These are phyloP conservation scores for Mesembrinibis cayennensis DNA, from an alignment of 2,113 vertebrate species.

Conservation along the genomic window DNA sequence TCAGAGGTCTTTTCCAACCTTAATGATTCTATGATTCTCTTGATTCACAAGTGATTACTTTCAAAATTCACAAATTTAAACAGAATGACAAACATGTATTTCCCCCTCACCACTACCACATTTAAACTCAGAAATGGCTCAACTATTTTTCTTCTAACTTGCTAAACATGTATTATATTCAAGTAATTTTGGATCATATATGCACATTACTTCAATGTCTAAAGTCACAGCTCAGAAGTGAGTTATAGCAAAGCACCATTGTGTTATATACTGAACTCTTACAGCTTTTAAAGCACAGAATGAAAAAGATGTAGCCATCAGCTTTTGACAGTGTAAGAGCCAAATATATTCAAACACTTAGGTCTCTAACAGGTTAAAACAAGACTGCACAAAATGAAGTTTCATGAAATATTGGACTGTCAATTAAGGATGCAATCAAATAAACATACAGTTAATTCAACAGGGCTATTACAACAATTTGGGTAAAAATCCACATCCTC, in stretches of 20 bases:
- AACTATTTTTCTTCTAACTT: neutral
- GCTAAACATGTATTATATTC: neutral
- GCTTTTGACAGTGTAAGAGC: neutral
- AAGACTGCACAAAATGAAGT: neutral
- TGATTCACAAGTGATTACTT: neutral
- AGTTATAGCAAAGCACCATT: neutral
- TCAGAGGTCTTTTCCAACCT: too few species aligned
- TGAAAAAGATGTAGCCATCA: neutral
- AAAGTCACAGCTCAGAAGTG: neutral
- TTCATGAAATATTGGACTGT: neutral
- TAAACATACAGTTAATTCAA: neutral
- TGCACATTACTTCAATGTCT: neutral
- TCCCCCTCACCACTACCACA: neutral
- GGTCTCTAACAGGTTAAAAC: neutral
- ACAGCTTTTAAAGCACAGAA: neutral
- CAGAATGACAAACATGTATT: neutral
- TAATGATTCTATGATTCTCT: too few species aligned
- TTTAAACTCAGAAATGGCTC: neutral
- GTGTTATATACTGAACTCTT: neutral
- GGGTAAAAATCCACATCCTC: neutral
- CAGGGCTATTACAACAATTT: neutral
- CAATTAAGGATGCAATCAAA: neutral
- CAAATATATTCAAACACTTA: neutral
- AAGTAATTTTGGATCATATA: neutral
- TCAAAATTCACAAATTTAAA: neutral